Percentiles rank a stretch among this genome's conserved stretches.
Evolutionary conservation across 2,113 vertebrate species (phyloP).

Genomic region (Nothobranchius furzeri): DNA sequence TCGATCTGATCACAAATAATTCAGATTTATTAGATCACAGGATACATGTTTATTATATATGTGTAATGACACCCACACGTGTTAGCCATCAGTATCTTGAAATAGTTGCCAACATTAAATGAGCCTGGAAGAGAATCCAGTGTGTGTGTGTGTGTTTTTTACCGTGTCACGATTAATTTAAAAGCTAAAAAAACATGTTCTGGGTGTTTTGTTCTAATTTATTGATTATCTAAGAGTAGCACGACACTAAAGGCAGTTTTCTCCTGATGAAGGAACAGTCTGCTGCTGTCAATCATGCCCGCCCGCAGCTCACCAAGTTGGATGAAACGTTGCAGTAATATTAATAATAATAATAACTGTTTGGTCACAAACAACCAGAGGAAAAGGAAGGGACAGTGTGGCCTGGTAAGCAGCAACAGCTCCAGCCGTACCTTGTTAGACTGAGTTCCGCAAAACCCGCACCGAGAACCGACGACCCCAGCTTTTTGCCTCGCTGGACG

Average conservation of each 20-base stretch:
- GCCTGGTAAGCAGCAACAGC: conserved; percentile 14
- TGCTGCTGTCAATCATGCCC: not conserved
- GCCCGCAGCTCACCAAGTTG: conserved; percentile 36
- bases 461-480: conserved; percentile 58
- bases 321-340: not conserved
- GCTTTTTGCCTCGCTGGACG: conserved; percentile 58
- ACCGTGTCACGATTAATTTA: too few species aligned
- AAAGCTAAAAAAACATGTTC: not conserved
- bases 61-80: too few species aligned
- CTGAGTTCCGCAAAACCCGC: conserved; percentile 73
- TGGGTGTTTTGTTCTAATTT: not conserved
- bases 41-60: too few species aligned
- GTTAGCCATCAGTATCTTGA: too few species aligned
- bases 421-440: conserved; percentile 68
- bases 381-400: not conserved
- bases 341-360: too few species aligned
- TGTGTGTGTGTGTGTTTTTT: too few species aligned
- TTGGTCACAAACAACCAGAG: not conserved
- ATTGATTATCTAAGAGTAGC: too few species aligned
- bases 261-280: not conserved
- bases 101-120: too few species aligned
- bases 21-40: too few species aligned
- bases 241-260: not conserved
- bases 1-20: too few species aligned
- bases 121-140: too few species aligned